These are phyloP conservation scores for Calidris pygmaea DNA, from an alignment of 2,113 vertebrate genomes.

Conservation along the genomic window DNA sequence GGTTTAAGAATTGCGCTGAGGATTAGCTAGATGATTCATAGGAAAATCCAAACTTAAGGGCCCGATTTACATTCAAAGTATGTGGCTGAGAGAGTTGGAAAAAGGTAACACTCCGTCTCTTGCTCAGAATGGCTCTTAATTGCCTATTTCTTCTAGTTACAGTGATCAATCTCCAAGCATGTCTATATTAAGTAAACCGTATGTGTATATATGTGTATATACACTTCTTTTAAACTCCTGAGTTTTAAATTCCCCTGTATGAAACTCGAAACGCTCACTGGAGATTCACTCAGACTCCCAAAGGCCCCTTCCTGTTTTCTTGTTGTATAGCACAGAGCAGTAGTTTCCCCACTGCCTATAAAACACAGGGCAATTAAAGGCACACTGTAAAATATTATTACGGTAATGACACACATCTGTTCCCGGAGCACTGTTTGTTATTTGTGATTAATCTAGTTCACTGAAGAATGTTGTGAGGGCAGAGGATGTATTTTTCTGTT, in stretches of 20 bases:
- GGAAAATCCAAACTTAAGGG: conserved; percentile 45
- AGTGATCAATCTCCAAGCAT: not conserved
- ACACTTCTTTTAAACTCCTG: not conserved
- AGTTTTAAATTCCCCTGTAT: not conserved
- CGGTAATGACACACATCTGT: not conserved
- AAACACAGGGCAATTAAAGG: not conserved
- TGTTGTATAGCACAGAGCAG: not conserved
- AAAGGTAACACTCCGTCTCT: not conserved
- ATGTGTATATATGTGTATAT: not conserved
- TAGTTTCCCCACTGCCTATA: not conserved
- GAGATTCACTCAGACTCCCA: not conserved
- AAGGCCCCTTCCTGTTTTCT: not conserved
- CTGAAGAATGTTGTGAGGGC: not conserved
- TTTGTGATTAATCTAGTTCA: not conserved
- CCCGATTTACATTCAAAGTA: not conserved
- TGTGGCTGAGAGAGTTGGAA: not conserved
- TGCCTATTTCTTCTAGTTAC: not conserved
- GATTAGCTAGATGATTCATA: conserved; percentile 42
- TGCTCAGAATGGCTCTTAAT: not conserved
- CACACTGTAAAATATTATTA: not conserved
- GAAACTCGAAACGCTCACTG: not conserved
- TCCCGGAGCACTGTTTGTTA: not conserved
- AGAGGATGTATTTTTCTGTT: not conserved
- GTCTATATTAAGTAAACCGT: conserved; percentile 16
- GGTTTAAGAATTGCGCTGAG: not conserved